Evolutionary conservation across 2,888 invertebrate species (phyloP), one percentile per base, ranked within the genome.

Genomic region (Nemapogon koenigi): DNA sequence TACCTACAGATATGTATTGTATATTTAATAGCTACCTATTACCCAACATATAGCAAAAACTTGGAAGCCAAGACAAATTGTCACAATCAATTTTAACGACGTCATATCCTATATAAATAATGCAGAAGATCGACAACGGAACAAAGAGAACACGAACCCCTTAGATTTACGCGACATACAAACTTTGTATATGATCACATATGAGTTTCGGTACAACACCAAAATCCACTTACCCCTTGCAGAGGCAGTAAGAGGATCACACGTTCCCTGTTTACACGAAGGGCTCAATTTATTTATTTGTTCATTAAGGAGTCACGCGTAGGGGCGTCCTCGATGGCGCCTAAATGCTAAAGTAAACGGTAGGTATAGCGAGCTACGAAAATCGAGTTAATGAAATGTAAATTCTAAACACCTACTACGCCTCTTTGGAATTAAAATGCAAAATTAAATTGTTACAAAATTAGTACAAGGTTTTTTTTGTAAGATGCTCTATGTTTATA

Each of bases 211-310:
- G 62, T 62, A 58, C 62, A 62, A 78, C 76, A 78, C 71, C 73
- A 64, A 78, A 78, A 75, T 65, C 72, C 78, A 78, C 78, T 78
- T 78, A 76, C 73, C 72, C 73, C 72, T 67, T 73, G 64, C 73
- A 60, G 69, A 32, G 43, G 64, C 56, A 56, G 60, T 68, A 62
- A 59, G 56, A 57, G 62, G 58, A 62, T 56, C 59, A 57, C 61
- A 58, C 31, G 27, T 57, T 57, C 53, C 59, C 59, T 69, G 70
- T 68, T 69, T 71, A 73, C 71, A 69, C 62, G 67, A 63, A 69
- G 66, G 70, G 66, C 67, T 55, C 67, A 67, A 73, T 73, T 78
- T 76, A 75, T 76, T 78, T 72, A 72, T 75, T 70, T 59, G 71
- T 71, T 78, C 73, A 73, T 75, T 73, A 73, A 57, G 55, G 37